Base-by-base conservation (phyloP, 2,113 vertebrate genomes). In the Atractosteus spatula region DNA sequence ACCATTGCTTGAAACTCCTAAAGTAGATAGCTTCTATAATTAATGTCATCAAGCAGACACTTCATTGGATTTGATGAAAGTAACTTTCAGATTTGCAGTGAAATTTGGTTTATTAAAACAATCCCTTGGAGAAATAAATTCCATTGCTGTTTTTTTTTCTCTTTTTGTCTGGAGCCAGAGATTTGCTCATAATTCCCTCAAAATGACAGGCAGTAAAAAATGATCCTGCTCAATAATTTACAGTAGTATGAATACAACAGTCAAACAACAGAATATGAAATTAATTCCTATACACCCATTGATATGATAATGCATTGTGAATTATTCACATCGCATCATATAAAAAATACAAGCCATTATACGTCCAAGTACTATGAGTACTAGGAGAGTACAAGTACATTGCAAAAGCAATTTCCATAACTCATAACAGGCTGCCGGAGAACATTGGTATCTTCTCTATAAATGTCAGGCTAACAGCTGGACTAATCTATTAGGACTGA, bases 251-350 rank as follows among this genome's bases (percentile, higher is more conserved):
- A 44, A 6, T 41, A 56, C n/a, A 51, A 56, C n/a, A 51, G 55
- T 10, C 63, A 29, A 42, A 71, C 62, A 65, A 65, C n/a, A 64
- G 62, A 55, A 65, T 51, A 72, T 72, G 41, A 66, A 47, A 17
- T 45, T 62, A 47, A 72, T 8, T 62, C 62, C 62, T 55, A 47
- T 65, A 29, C 41, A 59, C 16, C 17, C 42, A 73, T 75, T 72
- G 41, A 71, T 77, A 72, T 77, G 76, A 68, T 72, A 75, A 77
- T 77, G 41, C 63, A 12, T 17, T 8, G 61, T 71, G 66, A 77
- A 72, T 79, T 72, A 72, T 77, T 79, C 67, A 77, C 45, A 59
- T n/a, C 14, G 41, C 63, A 57, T 29, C 68, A 44, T 29, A 44
- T 16, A 11, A 17, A 54, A 13, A 55, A 41, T 5, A 12, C 7